Evolutionary conservation across 2,888 invertebrate species (phyloP).

Genomic region (Leptopilina drosophilae): DNA sequence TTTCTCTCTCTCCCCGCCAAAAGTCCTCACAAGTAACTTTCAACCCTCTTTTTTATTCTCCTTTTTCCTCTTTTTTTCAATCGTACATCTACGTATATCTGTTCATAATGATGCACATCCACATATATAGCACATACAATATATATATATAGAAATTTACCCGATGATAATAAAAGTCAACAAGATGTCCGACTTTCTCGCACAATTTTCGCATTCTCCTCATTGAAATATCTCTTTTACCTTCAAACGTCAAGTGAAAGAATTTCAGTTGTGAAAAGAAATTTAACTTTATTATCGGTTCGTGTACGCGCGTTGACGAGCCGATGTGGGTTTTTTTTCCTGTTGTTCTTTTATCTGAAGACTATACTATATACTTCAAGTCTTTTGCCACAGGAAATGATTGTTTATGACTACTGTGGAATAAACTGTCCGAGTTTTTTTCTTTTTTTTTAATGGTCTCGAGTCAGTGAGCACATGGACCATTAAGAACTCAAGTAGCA

Average conservation of each 20-base stretch:
- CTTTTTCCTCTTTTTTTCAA: slow-evolving; percentile 39
- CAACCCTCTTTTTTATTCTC: slow-evolving; percentile 47
- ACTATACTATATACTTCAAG: neutral
- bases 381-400: slow-evolving; percentile 17
- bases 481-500: slow-evolving; percentile 41
- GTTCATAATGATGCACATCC: neutral
- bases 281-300: slow-evolving; percentile 38
- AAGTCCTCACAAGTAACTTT: slow-evolving; percentile 8
- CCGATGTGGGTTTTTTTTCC: neutral
- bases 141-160: neutral
- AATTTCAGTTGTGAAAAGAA: slow-evolving; percentile 28
- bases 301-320: slow-evolving; percentile 36
- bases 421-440: slow-evolving; percentile 31
- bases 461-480: slow-evolving; percentile 23
- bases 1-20: slow-evolving; percentile 68
- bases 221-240: slow-evolving; percentile 25
- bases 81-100: neutral
- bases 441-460: slow-evolving; percentile 8
- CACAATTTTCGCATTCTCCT: slow-evolving; percentile 32
- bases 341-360: slow-evolving; percentile 7
- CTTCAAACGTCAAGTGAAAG: slow-evolving; percentile 31
- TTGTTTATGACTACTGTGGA: slow-evolving; percentile 27
- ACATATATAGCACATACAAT: no score
- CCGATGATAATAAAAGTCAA: slow-evolving; percentile 20
- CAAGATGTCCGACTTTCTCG: slow-evolving; percentile 32